Percentiles rank a stretch among this genome's conserved stretches.
These are phyloP conservation scores for Sinohyriopsis cumingii DNA, from an alignment of 2,888 invertebrate species.

Conservation along the genomic window DNA sequence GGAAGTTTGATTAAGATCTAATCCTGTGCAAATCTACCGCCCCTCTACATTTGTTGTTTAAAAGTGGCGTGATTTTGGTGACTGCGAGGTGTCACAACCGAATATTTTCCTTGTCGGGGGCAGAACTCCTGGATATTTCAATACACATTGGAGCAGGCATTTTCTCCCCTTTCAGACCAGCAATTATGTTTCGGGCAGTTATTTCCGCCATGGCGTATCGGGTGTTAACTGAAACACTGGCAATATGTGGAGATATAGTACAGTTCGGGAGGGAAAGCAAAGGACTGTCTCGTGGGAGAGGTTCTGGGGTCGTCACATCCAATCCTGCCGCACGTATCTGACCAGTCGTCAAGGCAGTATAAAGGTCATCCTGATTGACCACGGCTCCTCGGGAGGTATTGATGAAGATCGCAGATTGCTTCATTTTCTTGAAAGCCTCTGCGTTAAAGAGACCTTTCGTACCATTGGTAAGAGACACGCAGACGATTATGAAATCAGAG, in stretches of 20 bases:
- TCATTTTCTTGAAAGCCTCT: conserved; percentile 88
- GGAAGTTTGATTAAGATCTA: no score
- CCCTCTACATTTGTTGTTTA: no score
- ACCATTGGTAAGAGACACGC: conserved; percentile 84
- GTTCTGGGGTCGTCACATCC: conserved; percentile 93
- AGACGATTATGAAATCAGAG: conserved; percentile 90
- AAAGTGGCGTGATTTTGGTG: no score
- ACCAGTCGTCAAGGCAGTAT: conserved; percentile 81
- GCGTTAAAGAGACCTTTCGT: conserved; percentile 83
- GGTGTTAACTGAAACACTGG: conserved; percentile 85
- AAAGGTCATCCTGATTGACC: conserved; percentile 84
- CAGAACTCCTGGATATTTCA: no score
- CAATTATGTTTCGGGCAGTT: conserved; percentile 85
- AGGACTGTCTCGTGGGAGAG: conserved; percentile 84
- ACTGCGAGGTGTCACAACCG: no score
- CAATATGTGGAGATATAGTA: conserved; percentile 88
- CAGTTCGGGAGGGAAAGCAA: conserved; percentile 86
- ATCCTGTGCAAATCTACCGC: no score
- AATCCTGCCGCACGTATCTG: conserved; percentile 88
- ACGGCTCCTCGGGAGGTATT: conserved; percentile 83
- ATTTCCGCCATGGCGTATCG: conserved; percentile 84
- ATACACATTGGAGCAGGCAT: conserved; percentile 73
- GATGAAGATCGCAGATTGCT: conserved; percentile 85
- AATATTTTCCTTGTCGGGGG: no score
- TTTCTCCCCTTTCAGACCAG: conserved; percentile 82